These are phyloP conservation scores for Sapayoa aenigma DNA, from an alignment of 2,113 vertebrate species.

Conservation along the genomic window DNA sequence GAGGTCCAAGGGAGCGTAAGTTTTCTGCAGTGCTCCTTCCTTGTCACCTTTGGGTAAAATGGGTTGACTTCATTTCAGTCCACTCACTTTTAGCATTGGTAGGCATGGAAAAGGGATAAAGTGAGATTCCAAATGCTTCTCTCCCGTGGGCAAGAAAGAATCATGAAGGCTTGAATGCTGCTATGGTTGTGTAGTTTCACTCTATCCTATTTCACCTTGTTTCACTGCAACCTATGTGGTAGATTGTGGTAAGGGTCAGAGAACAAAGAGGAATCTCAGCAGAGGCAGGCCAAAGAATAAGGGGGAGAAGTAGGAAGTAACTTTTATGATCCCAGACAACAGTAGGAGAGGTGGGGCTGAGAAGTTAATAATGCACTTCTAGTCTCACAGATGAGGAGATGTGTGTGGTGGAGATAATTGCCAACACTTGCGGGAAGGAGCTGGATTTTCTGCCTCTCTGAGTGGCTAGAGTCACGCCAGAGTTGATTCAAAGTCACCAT, in stretches of 20 bases:
- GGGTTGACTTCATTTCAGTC: background rate
- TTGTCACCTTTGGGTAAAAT: background rate
- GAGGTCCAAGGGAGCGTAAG: background rate
- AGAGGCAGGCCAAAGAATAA: background rate
- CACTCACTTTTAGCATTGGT: background rate
- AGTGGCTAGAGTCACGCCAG: background rate
- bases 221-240: rapidly evolving
- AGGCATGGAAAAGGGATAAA: background rate
- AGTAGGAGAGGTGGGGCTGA: background rate
- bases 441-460: background rate
- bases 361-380: background rate
- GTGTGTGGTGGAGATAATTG: background rate
- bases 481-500: background rate
- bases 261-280: background rate
- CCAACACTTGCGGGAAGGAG: background rate
- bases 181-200: background rate
- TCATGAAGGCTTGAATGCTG: background rate
- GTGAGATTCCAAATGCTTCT: background rate
- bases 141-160: background rate
- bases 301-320: background rate
- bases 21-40: background rate
- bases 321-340: background rate
- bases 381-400: background rate
- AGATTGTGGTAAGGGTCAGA: background rate
- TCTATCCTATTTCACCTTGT: background rate